These are phyloP conservation scores for Drosophila lacteicornis DNA, from an alignment of 1,140 invertebrate genomes.

Conservation along the genomic window DNA sequence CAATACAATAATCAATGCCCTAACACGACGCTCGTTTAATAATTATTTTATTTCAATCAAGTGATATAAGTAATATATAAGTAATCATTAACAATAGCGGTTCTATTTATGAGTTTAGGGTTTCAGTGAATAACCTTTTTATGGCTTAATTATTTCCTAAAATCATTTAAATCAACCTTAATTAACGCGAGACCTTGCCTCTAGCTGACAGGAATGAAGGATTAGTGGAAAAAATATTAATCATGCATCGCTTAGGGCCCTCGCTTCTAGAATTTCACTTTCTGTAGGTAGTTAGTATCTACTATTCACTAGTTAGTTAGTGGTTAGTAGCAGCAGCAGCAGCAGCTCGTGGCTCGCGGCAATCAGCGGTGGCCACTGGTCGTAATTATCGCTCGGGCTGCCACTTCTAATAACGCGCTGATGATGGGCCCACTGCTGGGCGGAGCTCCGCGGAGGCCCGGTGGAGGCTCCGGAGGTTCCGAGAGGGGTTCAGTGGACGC, in stretches of 20 bases:
- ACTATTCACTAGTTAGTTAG: background rate
- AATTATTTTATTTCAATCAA: background rate
- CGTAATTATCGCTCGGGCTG: slow-evolving; percentile 66
- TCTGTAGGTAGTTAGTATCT: background rate
- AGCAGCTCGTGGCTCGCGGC: slow-evolving; percentile 17
- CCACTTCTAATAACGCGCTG: slow-evolving; percentile 16
- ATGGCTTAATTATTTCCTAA: too few relatives aligned
- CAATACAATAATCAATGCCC: background rate
- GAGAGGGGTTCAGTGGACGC: slow-evolving; percentile 37
- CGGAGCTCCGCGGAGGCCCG: background rate
- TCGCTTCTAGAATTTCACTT: slow-evolving; percentile 6
- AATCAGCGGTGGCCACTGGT: slow-evolving; percentile 37
- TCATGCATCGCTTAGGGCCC: background rate
- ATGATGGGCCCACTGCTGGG: slow-evolving; percentile 8
- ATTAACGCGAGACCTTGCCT: too few relatives aligned
- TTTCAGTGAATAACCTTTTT: too few relatives aligned
- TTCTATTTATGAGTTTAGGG: too few relatives aligned
- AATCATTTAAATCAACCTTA: background rate
- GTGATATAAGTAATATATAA: background rate
- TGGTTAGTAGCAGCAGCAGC: slow-evolving; percentile 9
- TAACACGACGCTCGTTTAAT: background rate
- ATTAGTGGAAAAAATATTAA: background rate
- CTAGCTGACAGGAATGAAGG: background rate
- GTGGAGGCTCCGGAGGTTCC: background rate
- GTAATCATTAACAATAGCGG: background rate